Conservation (phyloP, 2,888 invertebrate species). For the Fragum sueziense region DNA sequence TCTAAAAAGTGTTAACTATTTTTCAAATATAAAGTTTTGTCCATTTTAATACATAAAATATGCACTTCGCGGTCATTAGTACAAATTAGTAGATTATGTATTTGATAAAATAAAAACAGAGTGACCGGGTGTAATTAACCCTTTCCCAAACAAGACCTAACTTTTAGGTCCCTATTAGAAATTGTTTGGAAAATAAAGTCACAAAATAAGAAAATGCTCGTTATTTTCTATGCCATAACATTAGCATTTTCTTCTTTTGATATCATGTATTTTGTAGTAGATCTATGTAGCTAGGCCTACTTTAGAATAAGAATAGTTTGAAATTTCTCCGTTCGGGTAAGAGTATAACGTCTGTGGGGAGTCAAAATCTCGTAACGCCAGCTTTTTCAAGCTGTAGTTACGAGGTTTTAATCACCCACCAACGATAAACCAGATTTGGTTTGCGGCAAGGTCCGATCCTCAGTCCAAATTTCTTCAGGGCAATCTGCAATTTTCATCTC, state of each 20-base stretch:
- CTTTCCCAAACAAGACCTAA: neutral
- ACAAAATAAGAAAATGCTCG: neutral
- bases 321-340: neutral
- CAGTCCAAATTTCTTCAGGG: neutral
- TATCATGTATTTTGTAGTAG: neutral
- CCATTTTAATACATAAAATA: neutral
- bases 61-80: neutral
- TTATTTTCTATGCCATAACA: no score
- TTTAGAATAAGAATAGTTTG: neutral
- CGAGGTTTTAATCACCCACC: neutral
- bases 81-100: neutral
- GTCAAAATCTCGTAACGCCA: no score
- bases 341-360: no score
- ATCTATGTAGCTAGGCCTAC: neutral
- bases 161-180: neutral
- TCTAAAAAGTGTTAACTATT: no score
- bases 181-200: neutral
- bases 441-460: neutral
- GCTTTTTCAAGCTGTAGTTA: no score
- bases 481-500: neutral
- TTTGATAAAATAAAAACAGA: neutral
- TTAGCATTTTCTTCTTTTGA: slow-evolving; percentile 5
- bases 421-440: neutral
- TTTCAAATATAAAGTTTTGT: no score
- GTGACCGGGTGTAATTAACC: no score